Evolutionary conservation across 2,113 vertebrate genomes (phyloP).

Genomic region (Thomomys bottae): DNA sequence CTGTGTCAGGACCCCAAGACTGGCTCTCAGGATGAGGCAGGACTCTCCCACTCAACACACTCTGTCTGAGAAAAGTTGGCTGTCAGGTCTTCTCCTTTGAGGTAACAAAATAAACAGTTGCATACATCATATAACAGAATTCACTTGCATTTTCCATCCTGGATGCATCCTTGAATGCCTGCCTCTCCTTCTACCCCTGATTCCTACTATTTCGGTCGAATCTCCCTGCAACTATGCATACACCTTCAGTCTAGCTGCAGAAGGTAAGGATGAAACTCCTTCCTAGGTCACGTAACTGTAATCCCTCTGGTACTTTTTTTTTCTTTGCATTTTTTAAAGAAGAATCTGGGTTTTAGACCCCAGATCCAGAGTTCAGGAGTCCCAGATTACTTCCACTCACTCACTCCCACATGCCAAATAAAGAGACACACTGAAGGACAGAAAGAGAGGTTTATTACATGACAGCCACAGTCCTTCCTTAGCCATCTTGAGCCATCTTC

Average conservation of each 20-base stretch:
- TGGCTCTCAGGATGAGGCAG: background rate
- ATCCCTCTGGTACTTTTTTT: no score
- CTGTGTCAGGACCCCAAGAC: no score
- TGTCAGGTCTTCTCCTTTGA: accelerated
- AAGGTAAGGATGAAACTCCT: background rate
- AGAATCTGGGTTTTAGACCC: no score
- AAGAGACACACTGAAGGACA: no score
- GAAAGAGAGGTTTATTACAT: no score
- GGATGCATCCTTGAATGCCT: accelerated
- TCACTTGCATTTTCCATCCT: background rate
- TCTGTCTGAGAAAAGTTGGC: background rate
- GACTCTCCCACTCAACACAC: accelerated
- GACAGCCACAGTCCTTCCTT: background rate
- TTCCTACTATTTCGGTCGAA: no score
- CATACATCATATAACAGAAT: background rate
- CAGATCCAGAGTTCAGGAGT: no score
- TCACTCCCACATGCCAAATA: no score
- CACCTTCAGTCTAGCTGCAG: background rate
- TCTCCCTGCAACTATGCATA: background rate
- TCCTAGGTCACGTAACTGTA: no score
- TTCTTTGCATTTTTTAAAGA: no score
- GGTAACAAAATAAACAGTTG: background rate
- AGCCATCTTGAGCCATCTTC: no score
- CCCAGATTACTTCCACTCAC: no score
- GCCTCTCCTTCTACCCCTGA: background rate